These are phyloP conservation scores for Lasioglossum pauxillum DNA, from an alignment of 2,888 invertebrate species.

Conservation along the genomic window DNA sequence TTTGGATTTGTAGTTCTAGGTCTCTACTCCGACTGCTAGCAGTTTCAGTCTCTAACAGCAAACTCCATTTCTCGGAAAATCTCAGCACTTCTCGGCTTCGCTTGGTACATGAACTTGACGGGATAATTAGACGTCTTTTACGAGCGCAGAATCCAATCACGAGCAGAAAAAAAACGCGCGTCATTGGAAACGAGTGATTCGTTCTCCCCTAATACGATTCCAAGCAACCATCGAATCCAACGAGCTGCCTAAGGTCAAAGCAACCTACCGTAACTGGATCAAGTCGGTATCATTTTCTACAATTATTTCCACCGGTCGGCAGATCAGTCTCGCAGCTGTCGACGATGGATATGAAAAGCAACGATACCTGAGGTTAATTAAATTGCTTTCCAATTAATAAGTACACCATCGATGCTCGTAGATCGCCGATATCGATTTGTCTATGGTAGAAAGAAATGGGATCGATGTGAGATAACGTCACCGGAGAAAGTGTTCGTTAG, in stretches of 20 bases:
- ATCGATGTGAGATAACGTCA: not conserved
- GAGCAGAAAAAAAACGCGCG: not conserved
- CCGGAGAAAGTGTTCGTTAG: conserved; percentile 15
- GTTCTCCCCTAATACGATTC: conserved; percentile 18
- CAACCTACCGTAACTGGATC: conserved; percentile 52
- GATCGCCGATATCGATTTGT: conserved; percentile 6
- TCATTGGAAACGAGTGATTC: conserved; percentile 18
- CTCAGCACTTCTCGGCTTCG: not conserved
- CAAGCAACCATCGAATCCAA: conserved; percentile 4
- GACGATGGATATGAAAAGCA: conserved; percentile 16
- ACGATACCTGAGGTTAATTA: conserved; percentile 16
- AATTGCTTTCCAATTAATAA: conserved; percentile 39
- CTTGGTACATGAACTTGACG: not conserved
- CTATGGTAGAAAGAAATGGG: not conserved
- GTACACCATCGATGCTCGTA: conserved; percentile 7
- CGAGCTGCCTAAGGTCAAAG: conserved; percentile 42
- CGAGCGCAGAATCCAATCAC: not conserved
- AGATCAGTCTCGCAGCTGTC: conserved; percentile 36
- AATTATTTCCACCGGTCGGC: conserved; percentile 47
- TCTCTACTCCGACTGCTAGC: not conserved
- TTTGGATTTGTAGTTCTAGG: not conserved
- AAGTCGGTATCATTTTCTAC: conserved; percentile 36
- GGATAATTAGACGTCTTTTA: conserved; percentile 5
- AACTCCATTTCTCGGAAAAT: not conserved
- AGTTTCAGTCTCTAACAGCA: not conserved